Evolutionary conservation across 2,888 invertebrate genomes (phyloP).

Genomic region (Macaria notata): DNA sequence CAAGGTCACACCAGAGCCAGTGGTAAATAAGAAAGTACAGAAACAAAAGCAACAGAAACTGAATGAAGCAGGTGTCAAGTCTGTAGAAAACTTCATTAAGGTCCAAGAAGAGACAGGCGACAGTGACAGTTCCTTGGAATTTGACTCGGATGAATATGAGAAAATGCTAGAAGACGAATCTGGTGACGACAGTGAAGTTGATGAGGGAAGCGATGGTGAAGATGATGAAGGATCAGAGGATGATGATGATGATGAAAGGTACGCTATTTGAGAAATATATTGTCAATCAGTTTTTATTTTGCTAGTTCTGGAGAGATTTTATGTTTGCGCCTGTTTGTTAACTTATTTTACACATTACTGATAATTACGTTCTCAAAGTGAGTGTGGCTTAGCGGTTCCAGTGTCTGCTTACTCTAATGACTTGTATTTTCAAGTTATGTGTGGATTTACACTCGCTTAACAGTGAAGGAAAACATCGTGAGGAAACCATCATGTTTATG

Average conservation of each 20-base stretch:
- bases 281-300: too few species aligned
- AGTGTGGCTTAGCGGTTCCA: too few species aligned
- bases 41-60: constrained; percentile 50
- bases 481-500: too few species aligned
- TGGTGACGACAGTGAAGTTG: constrained; percentile 31
- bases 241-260: constrained; percentile 39
- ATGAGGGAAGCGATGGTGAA: constrained; percentile 33
- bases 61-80: constrained; percentile 53
- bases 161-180: constrained; percentile 50
- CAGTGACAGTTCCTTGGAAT: constrained; percentile 57
- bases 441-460: too few species aligned
- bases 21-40: constrained; percentile 44
- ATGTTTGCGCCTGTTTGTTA: too few species aligned
- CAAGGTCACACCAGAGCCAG: constrained; percentile 27
- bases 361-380: too few species aligned
- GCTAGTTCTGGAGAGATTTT: too few species aligned
- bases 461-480: too few species aligned
- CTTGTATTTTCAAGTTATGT: too few species aligned
- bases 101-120: constrained; percentile 48
- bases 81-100: constrained; percentile 55
- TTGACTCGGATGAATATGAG: constrained; percentile 71
- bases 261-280: background rate
- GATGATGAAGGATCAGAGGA: constrained; percentile 22
- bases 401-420: too few species aligned
- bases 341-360: too few species aligned